Percentiles rank a stretch among this genome's conserved stretches.
phyloP scores from a whole-genome alignment of 2,797 vertebrate species.

The Leptodactylus fallax region DNA sequence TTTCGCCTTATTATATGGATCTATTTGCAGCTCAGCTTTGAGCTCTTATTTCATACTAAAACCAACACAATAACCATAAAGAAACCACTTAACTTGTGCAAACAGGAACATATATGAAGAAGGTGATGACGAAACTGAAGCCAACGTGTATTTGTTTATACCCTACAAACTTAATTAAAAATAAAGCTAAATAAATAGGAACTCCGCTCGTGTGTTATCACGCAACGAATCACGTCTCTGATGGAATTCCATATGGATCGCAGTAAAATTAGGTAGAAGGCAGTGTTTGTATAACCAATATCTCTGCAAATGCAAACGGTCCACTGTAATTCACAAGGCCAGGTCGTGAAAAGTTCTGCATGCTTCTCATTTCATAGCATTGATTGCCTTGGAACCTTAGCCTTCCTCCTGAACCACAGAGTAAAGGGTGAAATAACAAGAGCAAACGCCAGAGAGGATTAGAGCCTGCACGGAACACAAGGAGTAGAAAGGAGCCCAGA shows the following conservation, averaged over 20 bases:
- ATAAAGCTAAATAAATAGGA: conserved; percentile 26
- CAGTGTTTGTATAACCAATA: conserved; percentile 4
- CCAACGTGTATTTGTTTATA: not conserved
- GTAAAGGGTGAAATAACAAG: conserved; percentile 63
- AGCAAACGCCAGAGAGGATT: conserved; percentile 60
- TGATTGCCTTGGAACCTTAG: conserved; percentile 52
- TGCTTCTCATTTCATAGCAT: conserved; percentile 33
- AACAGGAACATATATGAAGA: not conserved
- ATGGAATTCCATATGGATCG: conserved; percentile 23
- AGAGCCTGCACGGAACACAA: conserved; percentile 61
- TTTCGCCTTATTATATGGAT: not conserved
- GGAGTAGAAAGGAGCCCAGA: conserved; percentile 53
- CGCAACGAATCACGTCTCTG: not conserved
- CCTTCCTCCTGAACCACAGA: conserved; percentile 55
- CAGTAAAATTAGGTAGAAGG: not conserved
- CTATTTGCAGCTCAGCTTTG: not conserved
- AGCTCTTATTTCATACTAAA: not conserved
- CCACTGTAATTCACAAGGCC: conserved; percentile 19
- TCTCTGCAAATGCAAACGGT: not conserved
- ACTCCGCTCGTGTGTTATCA: not conserved
- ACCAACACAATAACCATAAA: not conserved
- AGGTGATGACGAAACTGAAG: not conserved
- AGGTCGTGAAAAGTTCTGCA: conserved; percentile 7
- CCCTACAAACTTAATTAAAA: conserved; percentile 33
- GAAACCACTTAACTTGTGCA: not conserved